phyloP scores from a whole-genome alignment of 2,888 invertebrate genomes.

The Acanthopleura granulata region DNA sequence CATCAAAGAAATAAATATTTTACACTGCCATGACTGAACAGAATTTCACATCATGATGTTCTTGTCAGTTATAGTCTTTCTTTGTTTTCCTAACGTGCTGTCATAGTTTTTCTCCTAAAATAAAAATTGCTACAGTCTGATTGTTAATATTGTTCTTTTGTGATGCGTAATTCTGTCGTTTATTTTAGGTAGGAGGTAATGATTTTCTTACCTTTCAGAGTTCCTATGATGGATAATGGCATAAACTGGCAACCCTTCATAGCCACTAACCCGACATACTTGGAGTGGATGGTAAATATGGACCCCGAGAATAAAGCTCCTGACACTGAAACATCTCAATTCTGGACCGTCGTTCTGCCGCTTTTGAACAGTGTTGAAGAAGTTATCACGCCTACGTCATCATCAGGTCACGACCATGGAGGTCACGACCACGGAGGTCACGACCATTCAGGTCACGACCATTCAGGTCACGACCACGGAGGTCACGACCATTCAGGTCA shows the following conservation, averaged over 20 bases:
- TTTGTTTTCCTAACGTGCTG: too few relatives aligned
- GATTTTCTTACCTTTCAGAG: background rate
- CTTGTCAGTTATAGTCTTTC: too few relatives aligned
- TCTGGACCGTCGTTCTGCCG: background rate
- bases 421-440: background rate
- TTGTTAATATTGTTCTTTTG: too few relatives aligned
- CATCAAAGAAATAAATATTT: too few relatives aligned
- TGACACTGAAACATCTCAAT: background rate
- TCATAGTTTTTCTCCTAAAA: too few relatives aligned
- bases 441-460: background rate
- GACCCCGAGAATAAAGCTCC: background rate
- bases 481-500: background rate
- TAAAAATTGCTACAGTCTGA: too few relatives aligned
- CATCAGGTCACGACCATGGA: constrained; percentile 1
- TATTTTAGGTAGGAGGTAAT: too few relatives aligned
- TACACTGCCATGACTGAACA: too few relatives aligned
- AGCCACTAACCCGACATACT: background rate
- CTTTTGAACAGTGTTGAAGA: background rate
- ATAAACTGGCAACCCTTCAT: background rate
- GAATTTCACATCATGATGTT: too few relatives aligned
- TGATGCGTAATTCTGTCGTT: too few relatives aligned
- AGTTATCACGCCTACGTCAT: background rate
- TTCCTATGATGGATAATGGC: background rate
- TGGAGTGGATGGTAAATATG: background rate
- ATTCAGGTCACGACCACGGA: background rate